phyloP scores from a whole-genome alignment of 2,888 invertebrate species.

The Tiphia femorata region DNA sequence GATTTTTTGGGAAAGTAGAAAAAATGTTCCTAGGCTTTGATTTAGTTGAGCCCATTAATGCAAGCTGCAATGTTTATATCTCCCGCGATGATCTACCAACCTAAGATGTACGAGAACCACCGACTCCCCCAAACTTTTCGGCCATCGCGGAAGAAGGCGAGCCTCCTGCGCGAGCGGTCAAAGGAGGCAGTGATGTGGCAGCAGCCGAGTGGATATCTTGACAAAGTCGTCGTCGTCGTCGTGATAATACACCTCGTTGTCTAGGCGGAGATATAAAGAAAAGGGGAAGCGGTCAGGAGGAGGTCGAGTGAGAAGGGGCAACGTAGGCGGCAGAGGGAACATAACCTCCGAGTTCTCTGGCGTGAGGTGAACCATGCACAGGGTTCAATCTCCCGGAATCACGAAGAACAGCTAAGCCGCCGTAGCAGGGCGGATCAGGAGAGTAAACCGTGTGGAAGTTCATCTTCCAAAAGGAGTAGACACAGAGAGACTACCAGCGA shows the following conservation, averaged over 20 bases:
- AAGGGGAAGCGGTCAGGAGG: slow-evolving; percentile 24
- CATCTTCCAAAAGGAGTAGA: slow-evolving; percentile 42
- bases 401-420: slow-evolving; percentile 52
- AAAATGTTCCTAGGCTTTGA: too few relatives aligned
- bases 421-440: slow-evolving; percentile 31
- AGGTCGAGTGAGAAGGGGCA: slow-evolving; percentile 14
- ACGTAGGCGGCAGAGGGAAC: slow-evolving; percentile 21
- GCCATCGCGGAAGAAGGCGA: slow-evolving; percentile 10
- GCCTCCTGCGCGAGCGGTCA: slow-evolving; percentile 45
- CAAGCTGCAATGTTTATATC: too few relatives aligned
- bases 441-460: slow-evolving; percentile 57
- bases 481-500: slow-evolving; percentile 20
- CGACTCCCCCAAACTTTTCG: too few relatives aligned
- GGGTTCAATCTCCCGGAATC: slow-evolving; percentile 62
- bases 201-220: too few relatives aligned
- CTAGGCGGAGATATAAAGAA: slow-evolving; percentile 31
- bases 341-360: slow-evolving; percentile 45
- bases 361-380: slow-evolving; percentile 52
- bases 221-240: slow-evolving; percentile 51
- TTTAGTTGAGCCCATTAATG: too few relatives aligned
- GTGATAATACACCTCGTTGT: too few relatives aligned
- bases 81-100: too few relatives aligned
- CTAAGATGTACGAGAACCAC: too few relatives aligned
- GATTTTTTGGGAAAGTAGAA: too few relatives aligned
- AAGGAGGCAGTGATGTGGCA: slow-evolving; percentile 56